phyloP scores from a whole-genome alignment of 2,113 vertebrate genomes.

The Hippocampus comes region DNA sequence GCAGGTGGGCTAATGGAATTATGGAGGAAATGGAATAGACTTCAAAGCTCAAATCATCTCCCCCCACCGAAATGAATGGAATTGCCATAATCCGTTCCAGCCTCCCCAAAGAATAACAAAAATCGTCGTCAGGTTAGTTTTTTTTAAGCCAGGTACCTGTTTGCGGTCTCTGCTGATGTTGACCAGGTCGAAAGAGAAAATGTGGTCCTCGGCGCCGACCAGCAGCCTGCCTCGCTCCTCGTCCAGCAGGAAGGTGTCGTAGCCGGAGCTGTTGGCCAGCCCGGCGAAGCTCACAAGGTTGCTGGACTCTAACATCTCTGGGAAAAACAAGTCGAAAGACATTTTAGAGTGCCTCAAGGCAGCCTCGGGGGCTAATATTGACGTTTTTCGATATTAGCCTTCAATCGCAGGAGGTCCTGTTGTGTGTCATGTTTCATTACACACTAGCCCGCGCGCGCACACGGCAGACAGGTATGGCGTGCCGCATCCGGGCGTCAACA shows the following conservation, averaged over 20 bases:
- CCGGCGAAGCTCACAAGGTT: constrained; percentile 89
- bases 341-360: not conserved
- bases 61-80: too few species aligned
- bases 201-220: constrained; percentile 93
- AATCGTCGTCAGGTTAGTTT: not conserved
- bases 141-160: constrained; percentile 73
- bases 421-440: constrained; percentile 16
- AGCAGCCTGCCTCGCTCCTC: constrained; percentile 90
- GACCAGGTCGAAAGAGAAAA: constrained; percentile 96
- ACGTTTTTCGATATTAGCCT: not conserved
- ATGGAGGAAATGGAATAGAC: constrained; percentile 29
- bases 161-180: constrained; percentile 92
- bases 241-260: constrained; percentile 92
- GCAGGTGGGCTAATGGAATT: constrained; percentile 68
- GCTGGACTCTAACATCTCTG: constrained; percentile 96
- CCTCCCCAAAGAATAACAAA: too few species aligned
- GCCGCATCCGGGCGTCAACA: constrained; percentile 43
- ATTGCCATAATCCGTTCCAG: too few species aligned
- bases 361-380: not conserved
- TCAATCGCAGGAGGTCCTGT: not conserved
- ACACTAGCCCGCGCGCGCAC: constrained; percentile 32
- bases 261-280: constrained; percentile 90
- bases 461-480: constrained; percentile 47
- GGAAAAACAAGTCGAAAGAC: constrained; percentile 41
- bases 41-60: too few species aligned